A percentile compares a stretch with the other conserved stretches of the same genome.
Evolutionary conservation across 2,113 vertebrate genomes (phyloP).

Genomic region (Centropristis striata): DNA sequence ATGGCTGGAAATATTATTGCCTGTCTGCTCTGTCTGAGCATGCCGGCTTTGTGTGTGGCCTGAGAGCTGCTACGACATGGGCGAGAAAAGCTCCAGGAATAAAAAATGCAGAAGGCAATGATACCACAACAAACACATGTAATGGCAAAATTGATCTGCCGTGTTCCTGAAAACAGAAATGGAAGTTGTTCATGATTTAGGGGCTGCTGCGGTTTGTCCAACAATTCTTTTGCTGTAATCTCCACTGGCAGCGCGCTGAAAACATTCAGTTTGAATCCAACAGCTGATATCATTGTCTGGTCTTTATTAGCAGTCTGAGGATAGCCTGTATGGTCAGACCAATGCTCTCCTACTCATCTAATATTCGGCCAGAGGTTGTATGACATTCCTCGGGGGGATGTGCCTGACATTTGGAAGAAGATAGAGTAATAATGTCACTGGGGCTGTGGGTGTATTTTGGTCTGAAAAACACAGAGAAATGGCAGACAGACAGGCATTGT

Average conservation of each 20-base stretch:
- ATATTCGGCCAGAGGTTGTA: slow-evolving; percentile 72
- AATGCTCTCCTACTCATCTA: slow-evolving; percentile 60
- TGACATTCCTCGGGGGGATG: slow-evolving; percentile 76
- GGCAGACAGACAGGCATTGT: slow-evolving; percentile 55
- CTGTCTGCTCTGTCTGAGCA: slow-evolving; percentile 24
- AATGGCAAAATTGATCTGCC: slow-evolving; percentile 52
- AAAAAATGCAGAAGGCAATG: slow-evolving; percentile 5
- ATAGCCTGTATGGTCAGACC: slow-evolving; percentile 27
- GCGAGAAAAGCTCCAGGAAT: not conserved
- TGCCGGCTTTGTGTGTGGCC: not conserved
- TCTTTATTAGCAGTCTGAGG: slow-evolving; percentile 74
- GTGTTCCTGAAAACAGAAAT: slow-evolving; percentile 47
- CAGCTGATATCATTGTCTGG: slow-evolving; percentile 59
- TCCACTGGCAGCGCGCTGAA: slow-evolving; percentile 43
- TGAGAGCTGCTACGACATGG: not conserved
- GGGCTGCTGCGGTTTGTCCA: slow-evolving; percentile 26
- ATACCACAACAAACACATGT: slow-evolving; percentile 25
- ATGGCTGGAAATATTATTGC: slow-evolving; percentile 16
- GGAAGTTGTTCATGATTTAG: slow-evolving; percentile 46
- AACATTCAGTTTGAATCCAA: slow-evolving; percentile 48
- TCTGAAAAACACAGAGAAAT: slow-evolving; percentile 45
- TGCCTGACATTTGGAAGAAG: slow-evolving; percentile 81
- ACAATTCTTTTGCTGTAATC: slow-evolving; percentile 49
- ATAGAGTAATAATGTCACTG: slow-evolving; percentile 78
- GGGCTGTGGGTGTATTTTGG: slow-evolving; percentile 66